Percentiles rank a stretch among this genome's conserved stretches.
Conservation (phyloP, 2,797 vertebrate genomes). For the Ctenopoma multispine region DNA sequence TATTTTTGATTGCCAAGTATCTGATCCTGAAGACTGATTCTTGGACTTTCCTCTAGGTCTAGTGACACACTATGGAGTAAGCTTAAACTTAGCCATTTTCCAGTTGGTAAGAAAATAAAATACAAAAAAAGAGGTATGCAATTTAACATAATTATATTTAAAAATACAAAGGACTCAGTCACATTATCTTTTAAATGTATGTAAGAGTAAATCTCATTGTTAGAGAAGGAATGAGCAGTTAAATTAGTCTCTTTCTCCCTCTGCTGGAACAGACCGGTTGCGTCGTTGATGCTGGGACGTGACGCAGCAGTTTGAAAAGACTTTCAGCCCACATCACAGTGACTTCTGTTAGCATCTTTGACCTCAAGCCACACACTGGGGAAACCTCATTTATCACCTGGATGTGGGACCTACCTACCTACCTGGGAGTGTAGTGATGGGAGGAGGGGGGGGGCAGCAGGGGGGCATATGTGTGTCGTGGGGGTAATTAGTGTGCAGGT, state of each 20-base stretch:
- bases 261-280: constrained; percentile 61
- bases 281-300: background rate
- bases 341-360: constrained; percentile 67
- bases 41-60: too few relatives aligned
- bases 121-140: too few relatives aligned
- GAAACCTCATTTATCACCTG: constrained; percentile 80
- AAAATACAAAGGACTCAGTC: background rate
- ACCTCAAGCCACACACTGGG: constrained; percentile 65
- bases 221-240: background rate
- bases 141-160: too few relatives aligned
- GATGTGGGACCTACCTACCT: constrained; percentile 33
- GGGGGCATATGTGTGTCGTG: background rate
- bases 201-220: background rate
- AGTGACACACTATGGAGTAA: too few relatives aligned
- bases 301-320: constrained; percentile 4
- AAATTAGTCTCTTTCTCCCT: constrained; percentile 77
- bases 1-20: too few relatives aligned
- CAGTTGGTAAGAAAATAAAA: too few relatives aligned
- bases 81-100: too few relatives aligned
- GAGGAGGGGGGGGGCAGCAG: background rate
- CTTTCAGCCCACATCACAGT: constrained; percentile 36
- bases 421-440: constrained; percentile 59
- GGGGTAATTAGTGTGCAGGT: constrained; percentile 60
- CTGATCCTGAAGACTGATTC: too few relatives aligned
- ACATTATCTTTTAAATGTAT: background rate